A percentile compares a stretch with the other conserved stretches of the same genome.
phyloP scores from a whole-genome alignment of 35 echinoderm and acorn worm species.

The Lytechinus variegatus region DNA sequence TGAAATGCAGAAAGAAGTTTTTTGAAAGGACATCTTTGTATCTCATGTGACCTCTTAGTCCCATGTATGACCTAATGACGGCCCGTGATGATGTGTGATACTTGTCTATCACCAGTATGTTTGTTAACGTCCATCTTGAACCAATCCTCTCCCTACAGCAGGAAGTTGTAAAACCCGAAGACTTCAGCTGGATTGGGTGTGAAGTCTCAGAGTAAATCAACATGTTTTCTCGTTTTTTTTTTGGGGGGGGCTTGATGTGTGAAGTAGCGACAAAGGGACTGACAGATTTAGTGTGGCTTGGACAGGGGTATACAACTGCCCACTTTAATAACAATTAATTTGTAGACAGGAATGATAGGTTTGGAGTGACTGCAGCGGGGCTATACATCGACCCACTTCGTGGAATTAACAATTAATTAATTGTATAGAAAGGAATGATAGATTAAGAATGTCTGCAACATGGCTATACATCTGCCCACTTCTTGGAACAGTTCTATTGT shows the following conservation, averaged over 20 bases:
- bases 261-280: not conserved
- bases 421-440: not conserved
- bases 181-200: not conserved
- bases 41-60: not conserved
- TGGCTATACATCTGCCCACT: not conserved
- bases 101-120: not conserved
- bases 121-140: not conserved
- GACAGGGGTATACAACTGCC: not conserved
- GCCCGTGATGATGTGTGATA: not conserved
- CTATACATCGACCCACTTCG: not conserved
- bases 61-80: slow-evolving; percentile 1
- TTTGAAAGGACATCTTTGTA: not conserved
- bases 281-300: not conserved
- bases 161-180: not conserved
- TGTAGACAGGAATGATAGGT: not conserved
- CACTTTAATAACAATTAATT: not conserved
- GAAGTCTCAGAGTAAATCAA: not conserved
- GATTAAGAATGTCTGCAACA: not conserved
- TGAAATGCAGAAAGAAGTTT: not conserved
- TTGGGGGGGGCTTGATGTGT: not conserved
- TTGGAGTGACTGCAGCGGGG: not conserved
- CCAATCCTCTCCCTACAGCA: not conserved
- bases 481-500: not conserved
- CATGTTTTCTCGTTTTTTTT: not conserved
- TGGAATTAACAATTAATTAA: not conserved